Conservation (phyloP, 2,888 invertebrate species). For the Harpalus rufipes region DNA sequence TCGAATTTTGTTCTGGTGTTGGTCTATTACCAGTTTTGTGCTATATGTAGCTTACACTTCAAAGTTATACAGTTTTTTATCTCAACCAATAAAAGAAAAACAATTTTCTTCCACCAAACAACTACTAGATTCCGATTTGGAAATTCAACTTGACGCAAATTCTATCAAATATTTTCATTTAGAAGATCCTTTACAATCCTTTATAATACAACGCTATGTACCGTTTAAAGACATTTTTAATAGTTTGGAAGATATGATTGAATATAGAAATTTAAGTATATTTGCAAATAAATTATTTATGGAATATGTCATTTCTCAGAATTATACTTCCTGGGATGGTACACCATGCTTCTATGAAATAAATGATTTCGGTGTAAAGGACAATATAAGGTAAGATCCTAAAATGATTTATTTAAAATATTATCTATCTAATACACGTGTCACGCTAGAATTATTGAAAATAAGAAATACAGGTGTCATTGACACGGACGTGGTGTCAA, state of each 20-base stretch:
- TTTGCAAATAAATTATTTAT: slow-evolving; percentile 1
- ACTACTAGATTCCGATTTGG: slow-evolving; percentile 1
- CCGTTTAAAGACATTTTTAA: background rate
- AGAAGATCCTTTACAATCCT: background rate
- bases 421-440: no score
- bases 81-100: background rate
- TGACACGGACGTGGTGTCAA: no score
- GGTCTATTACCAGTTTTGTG: slow-evolving; percentile 19
- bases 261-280: slow-evolving; percentile 13
- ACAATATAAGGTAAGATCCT: background rate
- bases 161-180: background rate
- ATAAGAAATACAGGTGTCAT: no score
- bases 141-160: background rate
- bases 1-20: background rate
- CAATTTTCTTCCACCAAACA: background rate
- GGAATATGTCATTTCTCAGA: background rate
- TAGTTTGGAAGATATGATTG: background rate
- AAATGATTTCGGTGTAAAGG: background rate
- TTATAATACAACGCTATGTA: background rate
- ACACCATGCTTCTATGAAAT: background rate
- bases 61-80: slow-evolving; percentile 24
- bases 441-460: no score
- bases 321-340: slow-evolving; percentile 9
- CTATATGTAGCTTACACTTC: slow-evolving; percentile 20
- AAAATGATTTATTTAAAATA: no score